phyloP scores from a whole-genome alignment of 2,888 invertebrate species.

The Dasysyrphus albostriatus region DNA sequence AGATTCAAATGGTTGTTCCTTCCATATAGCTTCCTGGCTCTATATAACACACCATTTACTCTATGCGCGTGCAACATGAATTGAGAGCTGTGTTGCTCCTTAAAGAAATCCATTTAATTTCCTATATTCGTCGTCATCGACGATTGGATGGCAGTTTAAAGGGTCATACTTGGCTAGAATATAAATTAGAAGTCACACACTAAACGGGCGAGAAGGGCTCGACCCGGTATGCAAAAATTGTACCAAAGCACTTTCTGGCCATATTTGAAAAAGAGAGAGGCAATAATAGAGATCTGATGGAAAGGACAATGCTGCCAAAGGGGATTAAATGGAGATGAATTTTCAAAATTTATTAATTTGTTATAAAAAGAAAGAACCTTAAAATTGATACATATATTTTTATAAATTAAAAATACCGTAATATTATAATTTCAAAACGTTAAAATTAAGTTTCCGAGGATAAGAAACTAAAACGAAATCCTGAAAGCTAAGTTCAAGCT shows the following conservation, averaged over 20 bases:
- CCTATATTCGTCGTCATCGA: not conserved
- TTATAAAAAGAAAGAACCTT: too few species aligned
- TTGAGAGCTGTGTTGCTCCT: slow-evolving; percentile 57
- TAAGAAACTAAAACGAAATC: too few species aligned
- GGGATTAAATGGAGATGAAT: not conserved
- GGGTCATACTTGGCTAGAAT: slow-evolving; percentile 69
- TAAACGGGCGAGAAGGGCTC: slow-evolving; percentile 70
- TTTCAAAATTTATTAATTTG: too few species aligned
- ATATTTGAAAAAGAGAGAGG: slow-evolving; percentile 47
- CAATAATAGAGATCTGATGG: not conserved
- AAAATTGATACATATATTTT: too few species aligned
- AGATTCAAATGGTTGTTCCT: slow-evolving; percentile 48
- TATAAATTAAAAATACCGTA: too few species aligned
- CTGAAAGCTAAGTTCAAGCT: too few species aligned
- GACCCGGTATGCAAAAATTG: slow-evolving; percentile 68
- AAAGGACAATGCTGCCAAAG: not conserved
- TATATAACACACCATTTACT: slow-evolving; percentile 36
- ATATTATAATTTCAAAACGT: too few species aligned
- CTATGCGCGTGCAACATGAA: slow-evolving; percentile 43
- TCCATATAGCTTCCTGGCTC: slow-evolving; percentile 55
- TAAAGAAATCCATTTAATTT: slow-evolving; percentile 57
- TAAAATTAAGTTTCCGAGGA: too few species aligned
- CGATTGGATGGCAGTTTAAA: slow-evolving; percentile 60
- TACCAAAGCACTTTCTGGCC: slow-evolving; percentile 59
- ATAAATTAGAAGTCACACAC: slow-evolving; percentile 69